Evolutionary conservation across 2,797 vertebrate species (phyloP).

Genomic region (Morus bassanus): DNA sequence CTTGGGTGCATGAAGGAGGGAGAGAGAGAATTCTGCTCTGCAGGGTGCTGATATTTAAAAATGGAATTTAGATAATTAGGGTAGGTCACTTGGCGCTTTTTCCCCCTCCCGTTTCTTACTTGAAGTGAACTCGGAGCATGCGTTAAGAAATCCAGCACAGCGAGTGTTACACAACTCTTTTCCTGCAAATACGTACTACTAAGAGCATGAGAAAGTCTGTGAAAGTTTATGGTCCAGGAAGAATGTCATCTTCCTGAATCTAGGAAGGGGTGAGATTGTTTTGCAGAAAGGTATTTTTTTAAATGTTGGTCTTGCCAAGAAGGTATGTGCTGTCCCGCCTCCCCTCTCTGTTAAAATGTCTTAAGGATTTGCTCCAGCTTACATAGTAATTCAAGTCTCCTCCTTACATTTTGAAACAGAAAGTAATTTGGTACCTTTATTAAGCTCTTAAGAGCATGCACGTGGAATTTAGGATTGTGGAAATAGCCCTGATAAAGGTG

Average conservation of each 20-base stretch:
- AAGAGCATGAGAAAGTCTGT: neutral
- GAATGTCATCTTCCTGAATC: neutral
- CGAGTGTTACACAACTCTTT: neutral
- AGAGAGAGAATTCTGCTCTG: neutral
- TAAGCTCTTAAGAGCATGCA: neutral
- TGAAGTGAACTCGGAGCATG: neutral
- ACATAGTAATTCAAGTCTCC: neutral
- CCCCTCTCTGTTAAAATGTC: neutral
- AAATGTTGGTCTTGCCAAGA: neutral
- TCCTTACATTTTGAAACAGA: neutral
- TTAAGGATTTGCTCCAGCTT: neutral
- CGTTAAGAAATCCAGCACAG: neutral
- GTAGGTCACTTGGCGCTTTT: neutral
- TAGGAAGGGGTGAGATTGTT: neutral
- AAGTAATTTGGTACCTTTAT: neutral
- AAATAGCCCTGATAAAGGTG: neutral
- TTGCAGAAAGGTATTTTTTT: neutral
- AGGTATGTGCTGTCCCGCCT: neutral
- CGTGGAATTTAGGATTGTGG: neutral
- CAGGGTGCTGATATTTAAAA: neutral
- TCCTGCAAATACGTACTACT: neutral
- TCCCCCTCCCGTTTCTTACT: neutral
- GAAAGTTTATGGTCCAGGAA: neutral
- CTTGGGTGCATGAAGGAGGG: neutral
- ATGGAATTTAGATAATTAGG: neutral